Evolutionary conservation across 2,888 invertebrate genomes (phyloP).

Genomic region (Hanleya hanleyi): DNA sequence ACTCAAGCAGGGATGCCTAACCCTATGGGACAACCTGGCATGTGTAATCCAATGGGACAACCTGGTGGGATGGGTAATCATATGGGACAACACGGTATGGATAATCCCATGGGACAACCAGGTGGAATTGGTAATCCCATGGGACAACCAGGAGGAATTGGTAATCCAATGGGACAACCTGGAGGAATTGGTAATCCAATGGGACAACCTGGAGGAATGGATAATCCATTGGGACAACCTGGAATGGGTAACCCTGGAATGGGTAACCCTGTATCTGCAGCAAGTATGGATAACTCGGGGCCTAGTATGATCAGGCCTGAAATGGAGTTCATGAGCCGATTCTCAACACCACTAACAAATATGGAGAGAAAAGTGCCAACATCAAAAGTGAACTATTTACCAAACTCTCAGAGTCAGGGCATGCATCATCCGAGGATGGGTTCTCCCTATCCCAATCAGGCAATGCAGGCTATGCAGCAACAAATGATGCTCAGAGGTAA

Average conservation of each 20-base stretch:
- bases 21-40: background rate
- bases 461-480: slow-evolving; percentile 44
- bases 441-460: slow-evolving; percentile 36
- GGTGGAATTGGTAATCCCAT: background rate
- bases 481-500: slow-evolving; percentile 44
- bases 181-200: background rate
- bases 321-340: slow-evolving; percentile 83
- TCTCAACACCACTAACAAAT: slow-evolving; percentile 86
- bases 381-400: slow-evolving; percentile 84
- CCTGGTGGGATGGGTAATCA: background rate
- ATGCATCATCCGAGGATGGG: slow-evolving; percentile 18
- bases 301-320: slow-evolving; percentile 45
- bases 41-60: background rate
- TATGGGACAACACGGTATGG: background rate
- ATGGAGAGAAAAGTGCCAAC: slow-evolving; percentile 82
- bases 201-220: background rate
- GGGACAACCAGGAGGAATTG: background rate
- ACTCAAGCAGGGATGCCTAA: slow-evolving; percentile 53
- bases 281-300: background rate
- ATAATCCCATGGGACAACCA: background rate
- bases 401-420: slow-evolving; percentile 38
- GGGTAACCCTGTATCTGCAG: background rate
- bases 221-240: background rate
- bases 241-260: background rate
- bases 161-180: background rate